Evolutionary conservation across 2,888 invertebrate species (phyloP).

Genomic region (Tetragonula carbonaria): DNA sequence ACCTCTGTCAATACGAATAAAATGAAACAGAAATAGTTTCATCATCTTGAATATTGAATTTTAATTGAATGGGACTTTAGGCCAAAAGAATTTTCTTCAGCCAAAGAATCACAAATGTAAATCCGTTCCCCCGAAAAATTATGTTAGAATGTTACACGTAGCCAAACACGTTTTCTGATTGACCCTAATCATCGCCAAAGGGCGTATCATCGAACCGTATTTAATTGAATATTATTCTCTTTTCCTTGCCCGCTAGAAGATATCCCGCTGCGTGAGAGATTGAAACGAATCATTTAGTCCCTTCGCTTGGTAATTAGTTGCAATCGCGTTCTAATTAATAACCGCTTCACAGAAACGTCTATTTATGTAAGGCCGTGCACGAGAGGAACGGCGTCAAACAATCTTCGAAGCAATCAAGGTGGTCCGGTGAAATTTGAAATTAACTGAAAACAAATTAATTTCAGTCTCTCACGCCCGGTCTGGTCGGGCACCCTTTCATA

Average conservation of each 20-base stretch:
- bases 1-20: no score
- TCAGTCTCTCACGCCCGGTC: constrained; percentile 47
- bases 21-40: no score
- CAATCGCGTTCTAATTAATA: constrained; percentile 48
- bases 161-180: not conserved
- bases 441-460: constrained; percentile 70
- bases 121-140: no score
- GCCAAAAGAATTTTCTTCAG: no score
- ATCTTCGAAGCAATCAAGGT: constrained; percentile 58
- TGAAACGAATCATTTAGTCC: constrained; percentile 30
- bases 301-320: constrained; percentile 28
- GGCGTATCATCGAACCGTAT: not conserved
- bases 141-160: not conserved
- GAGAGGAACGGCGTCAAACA: constrained; percentile 17
- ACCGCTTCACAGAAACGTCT: constrained; percentile 19
- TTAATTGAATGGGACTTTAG: no score
- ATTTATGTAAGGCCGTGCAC: constrained; percentile 11
- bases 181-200: not conserved
- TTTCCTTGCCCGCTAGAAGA: not conserved
- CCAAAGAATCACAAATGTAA: no score
- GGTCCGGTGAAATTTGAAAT: constrained; percentile 60
- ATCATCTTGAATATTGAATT: no score
- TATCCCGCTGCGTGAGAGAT: not conserved
- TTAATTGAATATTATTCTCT: not conserved
- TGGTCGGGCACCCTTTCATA: constrained; percentile 47